phyloP scores from a whole-genome alignment of 2,113 vertebrate species.

The Ptyas mucosa region DNA sequence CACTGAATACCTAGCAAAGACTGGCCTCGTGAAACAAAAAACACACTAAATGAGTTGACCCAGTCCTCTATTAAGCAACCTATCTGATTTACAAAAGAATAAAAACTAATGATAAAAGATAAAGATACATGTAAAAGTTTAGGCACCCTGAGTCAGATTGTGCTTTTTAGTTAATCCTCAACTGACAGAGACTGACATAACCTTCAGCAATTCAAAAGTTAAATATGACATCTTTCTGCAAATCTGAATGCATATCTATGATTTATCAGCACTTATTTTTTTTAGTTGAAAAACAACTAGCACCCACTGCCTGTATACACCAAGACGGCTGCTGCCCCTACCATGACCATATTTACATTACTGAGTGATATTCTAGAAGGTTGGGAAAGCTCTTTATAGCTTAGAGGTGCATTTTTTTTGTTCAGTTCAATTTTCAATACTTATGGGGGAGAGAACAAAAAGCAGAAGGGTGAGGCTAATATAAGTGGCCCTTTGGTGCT shows the following conservation, averaged over 20 bases:
- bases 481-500: not conserved
- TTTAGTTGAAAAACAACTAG: not conserved
- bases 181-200: not conserved
- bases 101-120: not conserved
- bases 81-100: not conserved
- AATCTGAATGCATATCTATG: not conserved
- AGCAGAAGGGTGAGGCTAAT: not conserved
- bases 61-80: not conserved
- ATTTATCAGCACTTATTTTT: not conserved
- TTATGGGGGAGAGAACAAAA: not conserved
- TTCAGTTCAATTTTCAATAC: not conserved
- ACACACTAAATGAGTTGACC: not conserved
- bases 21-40: not conserved
- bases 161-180: not conserved
- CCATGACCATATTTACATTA: not conserved
- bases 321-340: not conserved
- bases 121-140: not conserved
- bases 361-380: not conserved
- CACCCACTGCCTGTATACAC: not conserved
- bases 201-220: not conserved
- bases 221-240: not conserved
- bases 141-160: not conserved
- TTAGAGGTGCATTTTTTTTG: not conserved
- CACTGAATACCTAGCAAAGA: not conserved
- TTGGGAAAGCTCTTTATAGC: not conserved